phyloP scores from a whole-genome alignment of 2,797 vertebrate genomes.

The Hydrophis major region DNA sequence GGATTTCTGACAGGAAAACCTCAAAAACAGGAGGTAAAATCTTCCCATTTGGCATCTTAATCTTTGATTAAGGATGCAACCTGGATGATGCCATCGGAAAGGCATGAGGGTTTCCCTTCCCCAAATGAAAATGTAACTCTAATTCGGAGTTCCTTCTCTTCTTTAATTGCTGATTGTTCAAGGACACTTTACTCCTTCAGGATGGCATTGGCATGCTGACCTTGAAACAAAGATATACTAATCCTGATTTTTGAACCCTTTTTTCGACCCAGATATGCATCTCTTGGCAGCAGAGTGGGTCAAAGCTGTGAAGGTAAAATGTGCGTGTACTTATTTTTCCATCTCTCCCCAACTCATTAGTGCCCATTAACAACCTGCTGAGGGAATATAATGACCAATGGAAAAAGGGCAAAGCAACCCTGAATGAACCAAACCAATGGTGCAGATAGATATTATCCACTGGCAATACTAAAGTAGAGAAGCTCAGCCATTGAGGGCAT shows the following conservation, averaged over 20 bases:
- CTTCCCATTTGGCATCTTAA: conserved; percentile 61
- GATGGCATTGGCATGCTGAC: conserved; percentile 66
- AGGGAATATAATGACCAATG: conserved; percentile 64
- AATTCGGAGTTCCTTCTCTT: conserved; percentile 51
- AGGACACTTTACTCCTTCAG: conserved; percentile 65
- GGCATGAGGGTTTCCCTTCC: conserved; percentile 50
- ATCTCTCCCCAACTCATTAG: conserved; percentile 56
- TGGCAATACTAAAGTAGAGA: conserved; percentile 61
- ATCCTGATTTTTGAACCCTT: conserved; percentile 59
- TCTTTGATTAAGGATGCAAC: conserved; percentile 63
- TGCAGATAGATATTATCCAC: conserved; percentile 72
- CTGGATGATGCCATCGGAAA: conserved; percentile 54
- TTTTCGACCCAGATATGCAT: conserved; percentile 45
- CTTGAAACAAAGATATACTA: conserved; percentile 62
- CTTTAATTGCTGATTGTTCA: conserved; percentile 62
- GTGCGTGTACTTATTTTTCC: conserved; percentile 17
- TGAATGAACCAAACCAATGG: conserved; percentile 72
- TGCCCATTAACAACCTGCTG: conserved; percentile 60
- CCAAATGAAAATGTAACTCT: conserved; percentile 42
- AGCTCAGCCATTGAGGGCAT: conserved; percentile 72
- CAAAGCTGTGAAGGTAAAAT: conserved; percentile 44
- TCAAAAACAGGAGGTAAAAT: conserved; percentile 64
- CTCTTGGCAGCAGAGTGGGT: conserved; percentile 51
- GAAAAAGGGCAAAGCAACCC: conserved; percentile 63
- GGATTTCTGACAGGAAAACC: conserved; percentile 64